These are phyloP conservation scores for Montipora efflorescens DNA, from an alignment of 64 coral and sea anemone genomes.

Conservation along the genomic window DNA sequence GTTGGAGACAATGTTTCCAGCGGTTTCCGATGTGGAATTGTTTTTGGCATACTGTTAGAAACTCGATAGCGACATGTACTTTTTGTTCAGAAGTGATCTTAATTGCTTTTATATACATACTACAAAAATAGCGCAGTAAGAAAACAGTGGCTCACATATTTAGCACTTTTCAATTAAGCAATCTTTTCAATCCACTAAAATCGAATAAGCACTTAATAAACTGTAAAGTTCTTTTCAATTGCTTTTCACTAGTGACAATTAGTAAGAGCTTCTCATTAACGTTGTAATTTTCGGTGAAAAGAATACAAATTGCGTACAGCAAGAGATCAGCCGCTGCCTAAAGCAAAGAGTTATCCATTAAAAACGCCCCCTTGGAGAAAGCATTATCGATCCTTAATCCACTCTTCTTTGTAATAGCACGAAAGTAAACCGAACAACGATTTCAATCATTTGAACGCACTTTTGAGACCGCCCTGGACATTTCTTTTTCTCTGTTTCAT, in stretches of 20 bases:
- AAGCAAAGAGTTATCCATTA: neutral
- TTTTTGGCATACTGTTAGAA: too few species aligned
- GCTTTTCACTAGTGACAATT: neutral
- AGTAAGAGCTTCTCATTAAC: neutral
- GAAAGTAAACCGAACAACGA: neutral
- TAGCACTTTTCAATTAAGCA: neutral
- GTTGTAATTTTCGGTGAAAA: neutral
- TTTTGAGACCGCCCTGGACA: constrained; percentile 19
- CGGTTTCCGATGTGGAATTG: too few species aligned
- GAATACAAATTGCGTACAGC: neutral
- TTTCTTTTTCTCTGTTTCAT: neutral
- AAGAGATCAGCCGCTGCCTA: neutral
- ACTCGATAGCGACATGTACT: neutral
- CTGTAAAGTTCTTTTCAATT: constrained; percentile 18
- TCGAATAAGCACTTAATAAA: neutral
- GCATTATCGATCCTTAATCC: neutral
- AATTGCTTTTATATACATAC: too few species aligned
- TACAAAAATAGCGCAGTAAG: too few species aligned
- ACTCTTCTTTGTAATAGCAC: neutral
- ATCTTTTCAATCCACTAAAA: neutral
- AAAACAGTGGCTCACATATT: neutral
- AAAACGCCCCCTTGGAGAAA: neutral
- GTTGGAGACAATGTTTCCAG: too few species aligned
- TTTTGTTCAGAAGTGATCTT: neutral
- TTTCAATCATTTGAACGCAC: constrained; percentile 25